Conservation (phyloP, 2,113 vertebrate genomes). For the Hippocampus barbouri region DNA sequence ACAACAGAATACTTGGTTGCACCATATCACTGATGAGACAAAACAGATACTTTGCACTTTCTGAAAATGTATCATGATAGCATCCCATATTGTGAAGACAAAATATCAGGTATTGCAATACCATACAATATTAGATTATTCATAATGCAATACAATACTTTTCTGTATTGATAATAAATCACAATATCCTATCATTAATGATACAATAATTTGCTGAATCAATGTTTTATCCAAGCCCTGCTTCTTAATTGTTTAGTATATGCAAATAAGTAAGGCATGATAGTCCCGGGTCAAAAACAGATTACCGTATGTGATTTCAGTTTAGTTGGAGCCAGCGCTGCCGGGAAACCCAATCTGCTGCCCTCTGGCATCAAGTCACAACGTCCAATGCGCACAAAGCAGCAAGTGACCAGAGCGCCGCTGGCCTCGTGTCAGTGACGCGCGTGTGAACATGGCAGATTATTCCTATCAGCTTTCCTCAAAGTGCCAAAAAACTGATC, state of each 20-base stretch:
- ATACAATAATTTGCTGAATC: not conserved
- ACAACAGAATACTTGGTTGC: too few species aligned
- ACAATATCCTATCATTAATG: not conserved
- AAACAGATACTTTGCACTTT: not conserved
- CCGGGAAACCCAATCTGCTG: constrained; percentile 54
- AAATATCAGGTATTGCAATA: too few species aligned
- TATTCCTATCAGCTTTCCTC: constrained; percentile 65
- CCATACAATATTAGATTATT: not conserved
- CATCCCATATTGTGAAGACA: not conserved
- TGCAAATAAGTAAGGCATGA: constrained; percentile 3
- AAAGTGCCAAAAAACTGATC: constrained; percentile 51
- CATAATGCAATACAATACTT: not conserved
- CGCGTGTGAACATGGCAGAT: constrained; percentile 59
- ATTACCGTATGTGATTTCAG: not conserved
- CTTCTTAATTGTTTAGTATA: not conserved
- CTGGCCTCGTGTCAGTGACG: constrained; percentile 54
- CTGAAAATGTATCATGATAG: not conserved
- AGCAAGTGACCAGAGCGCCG: constrained; percentile 20
- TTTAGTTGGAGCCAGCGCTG: constrained; percentile 75
- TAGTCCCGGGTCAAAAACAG: not conserved
- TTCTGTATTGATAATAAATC: not conserved
- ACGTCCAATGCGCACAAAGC: constrained; percentile 44
- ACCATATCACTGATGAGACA: too few species aligned
- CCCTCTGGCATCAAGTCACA: constrained; percentile 49
- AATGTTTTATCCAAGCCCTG: not conserved